These are phyloP conservation scores for Hippasteria phrygiana DNA, from an alignment of 53 echinoderm and acorn worm genomes.

Conservation along the genomic window DNA sequence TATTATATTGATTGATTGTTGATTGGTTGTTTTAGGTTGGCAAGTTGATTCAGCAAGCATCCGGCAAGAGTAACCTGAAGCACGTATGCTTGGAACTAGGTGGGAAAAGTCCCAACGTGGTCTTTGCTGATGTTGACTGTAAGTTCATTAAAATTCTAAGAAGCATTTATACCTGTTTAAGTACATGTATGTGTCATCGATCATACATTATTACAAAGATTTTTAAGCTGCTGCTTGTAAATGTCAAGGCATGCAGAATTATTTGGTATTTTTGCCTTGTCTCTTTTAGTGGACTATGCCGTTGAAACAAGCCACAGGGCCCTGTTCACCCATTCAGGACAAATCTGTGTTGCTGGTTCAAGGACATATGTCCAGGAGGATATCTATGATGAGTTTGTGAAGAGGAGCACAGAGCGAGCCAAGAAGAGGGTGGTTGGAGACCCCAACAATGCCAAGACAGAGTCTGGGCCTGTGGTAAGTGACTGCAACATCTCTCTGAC, in stretches of 20 bases:
- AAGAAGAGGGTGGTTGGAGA: constrained; percentile 80
- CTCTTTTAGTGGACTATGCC: constrained; percentile 72
- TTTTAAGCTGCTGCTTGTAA: background rate
- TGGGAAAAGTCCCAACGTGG: constrained; percentile 89
- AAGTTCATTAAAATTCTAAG: too few relatives aligned
- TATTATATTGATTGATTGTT: background rate
- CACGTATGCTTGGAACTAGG: constrained; percentile 85
- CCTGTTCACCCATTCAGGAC: constrained; percentile 81
- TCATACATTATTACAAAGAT: background rate
- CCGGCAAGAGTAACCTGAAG: constrained; percentile 82
- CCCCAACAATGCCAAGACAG: constrained; percentile 74
- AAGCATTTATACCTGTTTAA: too few relatives aligned
- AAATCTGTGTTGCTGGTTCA: constrained; percentile 72
- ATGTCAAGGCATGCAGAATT: background rate
- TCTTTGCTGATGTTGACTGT: constrained; percentile 86
- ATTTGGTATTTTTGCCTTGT: background rate
- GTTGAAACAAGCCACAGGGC: constrained; percentile 77
- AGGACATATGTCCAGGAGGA: constrained; percentile 77
- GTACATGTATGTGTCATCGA: too few relatives aligned
- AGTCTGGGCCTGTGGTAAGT: constrained; percentile 92
- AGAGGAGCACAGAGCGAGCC: constrained; percentile 80
- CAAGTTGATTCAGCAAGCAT: constrained; percentile 78
- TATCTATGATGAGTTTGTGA: constrained; percentile 97
- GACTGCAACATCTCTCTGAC: too few relatives aligned
- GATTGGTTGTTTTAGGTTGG: constrained; percentile 71